These are phyloP conservation scores for Alloscopus bannaensis DNA, from an alignment of 2,888 invertebrate genomes.

Conservation along the genomic window DNA sequence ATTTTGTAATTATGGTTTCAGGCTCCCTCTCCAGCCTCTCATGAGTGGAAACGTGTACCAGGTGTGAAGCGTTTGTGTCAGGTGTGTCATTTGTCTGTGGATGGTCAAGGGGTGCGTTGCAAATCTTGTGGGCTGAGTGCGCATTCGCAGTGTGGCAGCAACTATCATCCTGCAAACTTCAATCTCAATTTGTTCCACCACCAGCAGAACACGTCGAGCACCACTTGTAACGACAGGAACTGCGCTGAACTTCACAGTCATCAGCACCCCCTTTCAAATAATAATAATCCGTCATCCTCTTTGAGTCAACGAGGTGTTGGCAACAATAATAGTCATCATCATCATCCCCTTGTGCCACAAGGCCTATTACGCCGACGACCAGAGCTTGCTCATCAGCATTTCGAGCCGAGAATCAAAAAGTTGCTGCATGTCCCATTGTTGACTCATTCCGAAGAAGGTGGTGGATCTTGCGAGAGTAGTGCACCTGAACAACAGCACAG, in stretches of 20 bases:
- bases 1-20: slow-evolving; percentile 46
- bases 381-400: slow-evolving; percentile 56
- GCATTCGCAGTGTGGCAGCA: slow-evolving; percentile 67
- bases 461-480: slow-evolving; percentile 60
- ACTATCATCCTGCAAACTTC: slow-evolving; percentile 61
- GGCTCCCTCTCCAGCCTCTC: slow-evolving; percentile 70
- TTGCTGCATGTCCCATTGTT: slow-evolving; percentile 66
- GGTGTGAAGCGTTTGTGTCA: slow-evolving; percentile 68
- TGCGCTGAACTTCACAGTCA: slow-evolving; percentile 51
- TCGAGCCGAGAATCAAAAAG: slow-evolving; percentile 70
- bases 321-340: slow-evolving; percentile 34
- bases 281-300: slow-evolving; percentile 45
- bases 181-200: slow-evolving; percentile 58
- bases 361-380: slow-evolving; percentile 36
- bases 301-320: slow-evolving; percentile 49
- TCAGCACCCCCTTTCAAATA: slow-evolving; percentile 34
- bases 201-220: background rate
- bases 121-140: slow-evolving; percentile 67
- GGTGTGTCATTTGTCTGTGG: slow-evolving; percentile 68
- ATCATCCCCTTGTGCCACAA: slow-evolving; percentile 45
- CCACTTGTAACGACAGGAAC: slow-evolving; percentile 36
- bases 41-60: slow-evolving; percentile 69
- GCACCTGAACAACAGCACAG: slow-evolving; percentile 61
- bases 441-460: slow-evolving; percentile 55
- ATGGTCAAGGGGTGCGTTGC: slow-evolving; percentile 66